These are phyloP conservation scores for Lagopus leucura DNA, from an alignment of 2,113 vertebrate species.

Conservation along the genomic window DNA sequence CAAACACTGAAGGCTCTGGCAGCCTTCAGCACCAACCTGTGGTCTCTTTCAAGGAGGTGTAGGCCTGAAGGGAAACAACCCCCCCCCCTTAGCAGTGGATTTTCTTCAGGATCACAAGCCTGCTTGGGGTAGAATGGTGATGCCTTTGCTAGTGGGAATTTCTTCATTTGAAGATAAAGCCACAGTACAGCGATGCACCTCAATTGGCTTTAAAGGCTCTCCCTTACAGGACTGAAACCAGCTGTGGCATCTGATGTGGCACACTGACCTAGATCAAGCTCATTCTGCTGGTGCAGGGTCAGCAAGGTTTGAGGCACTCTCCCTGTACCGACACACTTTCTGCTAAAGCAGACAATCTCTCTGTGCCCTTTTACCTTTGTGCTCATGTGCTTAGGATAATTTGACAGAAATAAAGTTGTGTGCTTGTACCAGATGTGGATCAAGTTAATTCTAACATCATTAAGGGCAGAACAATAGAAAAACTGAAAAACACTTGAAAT, in stretches of 20 bases:
- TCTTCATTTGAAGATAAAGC: not conserved
- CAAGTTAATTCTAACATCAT: not conserved
- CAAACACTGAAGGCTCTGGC: not conserved
- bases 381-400: not conserved
- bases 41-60: not conserved
- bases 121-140: not conserved
- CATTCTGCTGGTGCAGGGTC: not conserved
- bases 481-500: not conserved
- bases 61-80: not conserved
- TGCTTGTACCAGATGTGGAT: not conserved
- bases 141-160: not conserved
- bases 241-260: not conserved
- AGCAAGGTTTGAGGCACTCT: not conserved
- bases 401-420: not conserved
- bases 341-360: not conserved
- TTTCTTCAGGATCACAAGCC: not conserved
- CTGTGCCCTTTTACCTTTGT: not conserved
- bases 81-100: not conserved
- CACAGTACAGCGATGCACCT: not conserved
- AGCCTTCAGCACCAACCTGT: not conserved
- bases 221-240: not conserved
- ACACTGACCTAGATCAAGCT: not conserved
- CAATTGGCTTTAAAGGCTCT: not conserved
- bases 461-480: not conserved
- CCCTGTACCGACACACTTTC: rapidly evolving